Base-by-base conservation (phyloP, 2,888 invertebrate genomes). In the Caenorhabditis imperialis region DNA sequence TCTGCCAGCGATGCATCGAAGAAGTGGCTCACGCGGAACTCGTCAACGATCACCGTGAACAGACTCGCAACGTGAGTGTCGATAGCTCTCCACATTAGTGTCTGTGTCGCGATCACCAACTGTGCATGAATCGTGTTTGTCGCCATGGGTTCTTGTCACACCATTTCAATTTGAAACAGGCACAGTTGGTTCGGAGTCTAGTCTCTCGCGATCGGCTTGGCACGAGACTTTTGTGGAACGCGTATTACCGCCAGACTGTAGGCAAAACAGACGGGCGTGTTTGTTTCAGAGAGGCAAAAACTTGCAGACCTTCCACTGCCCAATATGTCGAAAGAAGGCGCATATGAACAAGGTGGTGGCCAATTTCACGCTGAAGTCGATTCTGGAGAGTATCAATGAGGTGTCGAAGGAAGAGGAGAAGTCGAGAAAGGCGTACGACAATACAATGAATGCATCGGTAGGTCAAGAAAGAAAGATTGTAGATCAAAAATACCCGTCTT, bases 381-480 rank as follows among this genome's bases (percentile, higher is more conserved):
- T 73, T 23, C 40, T 73, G 44, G 73, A 73, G 35, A 73, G 73
- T 35, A 47, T 73, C n/a, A 65, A 65, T 35, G 73, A 73, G 30
- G 18, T 73, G 3, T 65, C 73, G 18, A 60, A 55, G 27, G 65
- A 65, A 7, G 73, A 73, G 16, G 73, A 65, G 22, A 37, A 65
- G 35, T 44, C 48, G 3, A 47, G 73, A 22, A 65, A 44, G 18
- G 73, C 73, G 0, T 73, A 53, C 35, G 73, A 73, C 25, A 73
- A 60, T n/a, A 73, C 65, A 16, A 47, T 73, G 0, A 44, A 53
- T 20, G 42, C 60, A 23, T 65, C 65, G 48, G 71, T 67, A 6
- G 54, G 54, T 30, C 3, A 14, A 14, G 38, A 22, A 7, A 40
- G 16, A 30, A 12, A 0, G 20, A 20, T 44, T 62, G 37, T 20